phyloP scores from a whole-genome alignment of 2,797 vertebrate species.

The Mus caroli region DNA sequence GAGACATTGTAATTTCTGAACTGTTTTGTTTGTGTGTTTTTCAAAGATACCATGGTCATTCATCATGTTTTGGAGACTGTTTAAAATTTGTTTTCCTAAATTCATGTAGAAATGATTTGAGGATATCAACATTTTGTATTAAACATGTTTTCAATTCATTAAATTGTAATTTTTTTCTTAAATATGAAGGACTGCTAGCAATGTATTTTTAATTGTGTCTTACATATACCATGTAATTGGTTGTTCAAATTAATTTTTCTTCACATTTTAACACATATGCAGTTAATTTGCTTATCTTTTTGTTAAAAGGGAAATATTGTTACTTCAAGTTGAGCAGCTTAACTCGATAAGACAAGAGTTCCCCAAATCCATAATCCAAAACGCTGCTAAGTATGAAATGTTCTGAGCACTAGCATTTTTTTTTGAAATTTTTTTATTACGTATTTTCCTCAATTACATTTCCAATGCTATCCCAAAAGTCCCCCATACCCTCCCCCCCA shows the following conservation, averaged over 20 bases:
- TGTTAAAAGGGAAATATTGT: slow-evolving; percentile 26
- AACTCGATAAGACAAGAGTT: background rate
- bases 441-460: no score
- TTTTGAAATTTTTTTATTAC: no score
- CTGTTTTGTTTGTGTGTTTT: slow-evolving; percentile 79
- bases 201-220: slow-evolving; percentile 36
- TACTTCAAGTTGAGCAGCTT: slow-evolving; percentile 25
- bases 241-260: slow-evolving; percentile 66
- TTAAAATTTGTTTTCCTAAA: slow-evolving; percentile 81
- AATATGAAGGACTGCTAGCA: slow-evolving; percentile 36
- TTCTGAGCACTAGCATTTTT: background rate
- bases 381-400: background rate
- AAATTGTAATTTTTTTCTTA: slow-evolving; percentile 68
- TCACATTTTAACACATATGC: slow-evolving; percentile 11
- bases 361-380: background rate
- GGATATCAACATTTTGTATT: slow-evolving; percentile 86
- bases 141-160: slow-evolving; percentile 84
- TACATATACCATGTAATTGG: background rate
- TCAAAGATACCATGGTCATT: slow-evolving; percentile 74
- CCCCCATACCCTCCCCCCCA: no score
- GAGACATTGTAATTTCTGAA: slow-evolving; percentile 74
- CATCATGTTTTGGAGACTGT: slow-evolving; percentile 82
- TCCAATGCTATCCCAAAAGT: no score
- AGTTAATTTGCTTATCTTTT: slow-evolving; percentile 50
- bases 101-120: slow-evolving; percentile 81